Conservation (phyloP, 2,797 vertebrate species). For the Sarcoramphus papa region DNA sequence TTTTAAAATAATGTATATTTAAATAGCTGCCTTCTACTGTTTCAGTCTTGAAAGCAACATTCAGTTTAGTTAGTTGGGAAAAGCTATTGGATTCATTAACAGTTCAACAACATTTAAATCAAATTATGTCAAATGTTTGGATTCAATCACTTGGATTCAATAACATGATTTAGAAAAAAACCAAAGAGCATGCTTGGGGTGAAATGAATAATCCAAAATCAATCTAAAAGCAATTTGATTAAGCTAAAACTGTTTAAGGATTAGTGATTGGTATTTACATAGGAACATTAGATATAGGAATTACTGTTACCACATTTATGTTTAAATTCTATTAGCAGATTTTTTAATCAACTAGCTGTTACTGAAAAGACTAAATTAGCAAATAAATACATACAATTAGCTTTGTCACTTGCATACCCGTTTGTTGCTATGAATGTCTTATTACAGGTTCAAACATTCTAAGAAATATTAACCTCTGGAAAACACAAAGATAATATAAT, state of each 20-base stretch:
- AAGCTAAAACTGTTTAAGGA: background rate
- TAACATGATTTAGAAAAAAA: background rate
- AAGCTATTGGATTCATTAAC: background rate
- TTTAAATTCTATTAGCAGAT: background rate
- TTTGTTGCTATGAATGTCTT: background rate
- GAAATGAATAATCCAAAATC: background rate
- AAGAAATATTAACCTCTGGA: background rate
- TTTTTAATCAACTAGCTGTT: background rate
- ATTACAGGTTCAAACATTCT: background rate
- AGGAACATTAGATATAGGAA: background rate
- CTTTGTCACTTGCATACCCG: background rate
- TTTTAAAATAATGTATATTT: background rate
- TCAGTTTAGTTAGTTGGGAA: background rate
- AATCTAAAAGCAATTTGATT: conserved; percentile 13
- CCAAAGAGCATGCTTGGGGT: background rate
- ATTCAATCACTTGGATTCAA: background rate
- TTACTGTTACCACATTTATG: background rate
- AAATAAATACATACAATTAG: background rate
- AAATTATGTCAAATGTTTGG: background rate
- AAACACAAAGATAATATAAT: background rate
- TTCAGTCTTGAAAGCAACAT: background rate
- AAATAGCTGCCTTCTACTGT: background rate
- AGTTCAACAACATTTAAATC: background rate
- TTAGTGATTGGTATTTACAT: background rate
- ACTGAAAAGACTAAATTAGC: background rate